Evolutionary conservation across 2,797 vertebrate species (phyloP).

Genomic region (Prunella strophiata): DNA sequence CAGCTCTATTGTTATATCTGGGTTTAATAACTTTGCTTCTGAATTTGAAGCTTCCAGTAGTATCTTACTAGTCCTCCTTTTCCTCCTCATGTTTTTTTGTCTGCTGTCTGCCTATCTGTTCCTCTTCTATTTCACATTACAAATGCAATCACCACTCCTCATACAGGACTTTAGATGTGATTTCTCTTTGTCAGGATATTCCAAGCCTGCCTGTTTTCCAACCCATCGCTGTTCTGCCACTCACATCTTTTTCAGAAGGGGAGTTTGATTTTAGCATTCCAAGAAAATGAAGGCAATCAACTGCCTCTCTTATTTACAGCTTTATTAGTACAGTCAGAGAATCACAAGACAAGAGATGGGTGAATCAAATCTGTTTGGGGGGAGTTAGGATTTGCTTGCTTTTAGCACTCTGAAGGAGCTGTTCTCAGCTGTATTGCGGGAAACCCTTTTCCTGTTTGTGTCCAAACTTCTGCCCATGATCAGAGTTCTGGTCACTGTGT

Average conservation of each 20-base stretch:
- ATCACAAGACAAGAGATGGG: not conserved
- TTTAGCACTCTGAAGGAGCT: not conserved
- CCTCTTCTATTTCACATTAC: not conserved
- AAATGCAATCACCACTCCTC: not conserved
- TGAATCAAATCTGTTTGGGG: not conserved
- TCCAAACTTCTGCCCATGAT: not conserved
- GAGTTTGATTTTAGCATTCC: not conserved
- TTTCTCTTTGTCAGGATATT: not conserved
- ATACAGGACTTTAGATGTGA: not conserved
- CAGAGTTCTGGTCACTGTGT: not conserved
- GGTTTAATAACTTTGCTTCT: not conserved
- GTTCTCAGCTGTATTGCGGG: not conserved
- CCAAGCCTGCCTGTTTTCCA: not conserved
- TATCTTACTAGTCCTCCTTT: not conserved
- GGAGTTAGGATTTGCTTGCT: not conserved
- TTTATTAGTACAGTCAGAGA: not conserved
- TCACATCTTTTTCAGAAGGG: not conserved
- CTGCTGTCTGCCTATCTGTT: not conserved
- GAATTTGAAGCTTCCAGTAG: not conserved
- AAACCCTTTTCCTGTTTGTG: constrained; percentile 13
- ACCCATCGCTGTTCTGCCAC: accelerated
- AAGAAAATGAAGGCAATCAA: constrained; percentile 4
- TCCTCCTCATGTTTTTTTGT: not conserved
- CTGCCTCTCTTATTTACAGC: not conserved
- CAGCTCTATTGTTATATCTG: not conserved